Conservation (phyloP, 2,113 vertebrate species). For the human (Homo sapiens) region GRCh38 chr3:147663501-147664000, state of each 20-base stretch:
- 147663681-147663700: not conserved
- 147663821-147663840: not conserved
- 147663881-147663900: constrained; percentile 53
- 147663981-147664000: not conserved
- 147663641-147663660: not conserved
- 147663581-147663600: not conserved
- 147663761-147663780: not conserved
- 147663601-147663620: not conserved
- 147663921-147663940: constrained; percentile 31
- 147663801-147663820: not conserved
- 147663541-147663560: not conserved
- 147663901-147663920: constrained; percentile 56
- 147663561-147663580: not conserved
- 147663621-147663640: not conserved
- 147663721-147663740: not conserved
- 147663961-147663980: not conserved
- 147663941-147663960: constrained; percentile 12
- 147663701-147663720: not conserved
- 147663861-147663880: constrained; percentile 62
- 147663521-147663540: not conserved
- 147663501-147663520: not conserved
- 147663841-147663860: constrained; percentile 33
- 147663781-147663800: not conserved
- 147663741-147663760: not conserved
- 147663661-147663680: not conserved